Percentiles rank a stretch among this genome's conserved stretches.
phyloP scores from a whole-genome alignment of 2,113 vertebrate species.

The Aleadryas rufinucha region DNA sequence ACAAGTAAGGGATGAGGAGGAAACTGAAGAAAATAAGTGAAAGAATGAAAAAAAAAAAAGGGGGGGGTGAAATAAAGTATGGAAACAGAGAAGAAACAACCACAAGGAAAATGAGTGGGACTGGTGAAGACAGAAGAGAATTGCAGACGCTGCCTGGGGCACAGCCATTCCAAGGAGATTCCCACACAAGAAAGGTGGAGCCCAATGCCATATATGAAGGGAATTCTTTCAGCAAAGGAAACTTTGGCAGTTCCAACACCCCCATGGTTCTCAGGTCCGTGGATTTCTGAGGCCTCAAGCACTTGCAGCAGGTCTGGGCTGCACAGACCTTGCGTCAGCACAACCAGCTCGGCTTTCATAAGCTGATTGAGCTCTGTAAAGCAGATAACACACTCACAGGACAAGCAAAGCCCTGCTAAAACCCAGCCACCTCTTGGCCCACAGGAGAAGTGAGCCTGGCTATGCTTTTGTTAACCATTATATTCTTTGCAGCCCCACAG shows the following conservation, averaged over 20 bases:
- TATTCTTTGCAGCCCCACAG: not conserved
- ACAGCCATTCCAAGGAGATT: not conserved
- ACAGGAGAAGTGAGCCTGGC: not conserved
- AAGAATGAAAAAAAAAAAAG: not conserved
- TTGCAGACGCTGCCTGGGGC: not conserved
- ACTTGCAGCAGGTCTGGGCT: not conserved
- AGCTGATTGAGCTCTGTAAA: conserved; percentile 28
- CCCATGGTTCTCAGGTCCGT: not conserved
- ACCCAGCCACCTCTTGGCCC: not conserved
- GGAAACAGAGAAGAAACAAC: not conserved
- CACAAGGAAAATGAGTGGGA: not conserved
- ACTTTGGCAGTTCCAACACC: not conserved
- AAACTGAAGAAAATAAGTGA: not conserved
- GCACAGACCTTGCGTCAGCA: conserved; percentile 9
- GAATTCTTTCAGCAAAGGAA: not conserved
- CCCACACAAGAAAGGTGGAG: not conserved
- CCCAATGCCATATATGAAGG: not conserved
- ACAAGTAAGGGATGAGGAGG: not conserved
- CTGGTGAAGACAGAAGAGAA: not conserved
- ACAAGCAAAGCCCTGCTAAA: conserved; percentile 42
- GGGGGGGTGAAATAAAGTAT: not conserved
- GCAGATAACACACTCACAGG: conserved; percentile 42
- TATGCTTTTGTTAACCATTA: not conserved
- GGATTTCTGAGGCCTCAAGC: not conserved
- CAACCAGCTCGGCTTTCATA: conserved; percentile 31